These are phyloP conservation scores for Diorhabda elongata DNA, from an alignment of 1,140 invertebrate species.

Conservation along the genomic window DNA sequence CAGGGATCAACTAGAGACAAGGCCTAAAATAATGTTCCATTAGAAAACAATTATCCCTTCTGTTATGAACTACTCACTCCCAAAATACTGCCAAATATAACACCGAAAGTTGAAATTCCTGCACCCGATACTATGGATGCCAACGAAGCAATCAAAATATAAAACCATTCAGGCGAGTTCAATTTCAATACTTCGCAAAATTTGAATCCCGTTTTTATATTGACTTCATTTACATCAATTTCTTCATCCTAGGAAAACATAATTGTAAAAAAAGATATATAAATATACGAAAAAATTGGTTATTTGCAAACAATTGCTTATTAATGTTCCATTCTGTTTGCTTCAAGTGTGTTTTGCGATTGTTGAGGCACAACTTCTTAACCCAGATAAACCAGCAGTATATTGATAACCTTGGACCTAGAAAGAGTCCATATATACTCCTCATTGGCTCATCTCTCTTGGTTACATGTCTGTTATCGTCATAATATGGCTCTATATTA, in stretches of 20 bases:
- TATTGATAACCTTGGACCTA: no score
- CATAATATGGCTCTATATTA: no score
- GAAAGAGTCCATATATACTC: no score
- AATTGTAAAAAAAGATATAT: no score
- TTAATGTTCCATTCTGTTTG: no score
- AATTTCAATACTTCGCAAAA: conserved; percentile 63
- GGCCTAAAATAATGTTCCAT: conserved; percentile 40
- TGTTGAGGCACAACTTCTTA: no score
- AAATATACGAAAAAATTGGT: no score
- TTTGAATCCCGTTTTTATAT: conserved; percentile 32
- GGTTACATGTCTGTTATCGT: no score
- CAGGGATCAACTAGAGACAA: conserved; percentile 52
- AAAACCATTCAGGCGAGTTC: conserved; percentile 74
- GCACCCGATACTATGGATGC: conserved; percentile 68
- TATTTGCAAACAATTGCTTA: no score
- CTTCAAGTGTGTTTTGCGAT: no score
- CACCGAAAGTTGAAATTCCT: conserved; percentile 73
- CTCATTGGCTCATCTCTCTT: no score
- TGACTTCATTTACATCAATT: conserved; percentile 23
- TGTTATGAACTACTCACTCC: conserved; percentile 54
- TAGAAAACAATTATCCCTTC: background rate
- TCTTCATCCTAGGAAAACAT: conserved; percentile 14
- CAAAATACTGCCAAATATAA: conserved; percentile 81
- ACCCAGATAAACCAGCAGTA: no score
- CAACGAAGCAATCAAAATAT: conserved; percentile 67